A percentile compares a stretch with the other conserved stretches of the same genome.
Evolutionary conservation across 2,888 invertebrate species (phyloP).

Genomic region (Epistrophe grossulariae): DNA sequence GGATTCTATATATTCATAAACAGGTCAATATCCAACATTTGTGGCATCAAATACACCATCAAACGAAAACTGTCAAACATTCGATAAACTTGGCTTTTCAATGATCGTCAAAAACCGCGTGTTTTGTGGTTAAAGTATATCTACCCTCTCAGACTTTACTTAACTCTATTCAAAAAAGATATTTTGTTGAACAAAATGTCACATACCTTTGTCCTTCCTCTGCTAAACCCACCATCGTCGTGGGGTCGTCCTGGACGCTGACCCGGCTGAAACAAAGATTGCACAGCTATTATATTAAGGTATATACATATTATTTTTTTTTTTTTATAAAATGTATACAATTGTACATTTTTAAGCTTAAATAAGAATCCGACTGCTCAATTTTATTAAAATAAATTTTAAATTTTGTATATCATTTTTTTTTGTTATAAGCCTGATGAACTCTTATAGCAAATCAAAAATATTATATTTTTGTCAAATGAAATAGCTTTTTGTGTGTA

Average conservation of each 20-base stretch:
- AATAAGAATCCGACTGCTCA: neutral
- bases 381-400: neutral
- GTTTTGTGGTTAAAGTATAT: no score
- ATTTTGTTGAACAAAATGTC: neutral
- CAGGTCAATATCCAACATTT: no score
- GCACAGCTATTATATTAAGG: neutral
- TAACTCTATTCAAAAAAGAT: neutral
- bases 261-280: constrained; percentile 80
- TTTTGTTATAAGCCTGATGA: no score
- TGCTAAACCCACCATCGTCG: constrained; percentile 82
- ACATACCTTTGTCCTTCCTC: constrained; percentile 82
- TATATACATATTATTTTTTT: no score
- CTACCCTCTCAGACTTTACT: no score
- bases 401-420: neutral
- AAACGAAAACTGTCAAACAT: no score
- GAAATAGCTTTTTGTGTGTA: neutral
- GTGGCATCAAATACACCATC: no score
- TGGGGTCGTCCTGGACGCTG: constrained; percentile 82
- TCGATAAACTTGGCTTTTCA: no score
- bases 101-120: no score
- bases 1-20: no score
- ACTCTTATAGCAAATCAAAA: no score
- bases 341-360: neutral
- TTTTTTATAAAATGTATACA: neutral
- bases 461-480: neutral